Evolutionary conservation across 2,113 vertebrate genomes (phyloP).

Genomic region (Boleophthalmus pectinirostris): DNA sequence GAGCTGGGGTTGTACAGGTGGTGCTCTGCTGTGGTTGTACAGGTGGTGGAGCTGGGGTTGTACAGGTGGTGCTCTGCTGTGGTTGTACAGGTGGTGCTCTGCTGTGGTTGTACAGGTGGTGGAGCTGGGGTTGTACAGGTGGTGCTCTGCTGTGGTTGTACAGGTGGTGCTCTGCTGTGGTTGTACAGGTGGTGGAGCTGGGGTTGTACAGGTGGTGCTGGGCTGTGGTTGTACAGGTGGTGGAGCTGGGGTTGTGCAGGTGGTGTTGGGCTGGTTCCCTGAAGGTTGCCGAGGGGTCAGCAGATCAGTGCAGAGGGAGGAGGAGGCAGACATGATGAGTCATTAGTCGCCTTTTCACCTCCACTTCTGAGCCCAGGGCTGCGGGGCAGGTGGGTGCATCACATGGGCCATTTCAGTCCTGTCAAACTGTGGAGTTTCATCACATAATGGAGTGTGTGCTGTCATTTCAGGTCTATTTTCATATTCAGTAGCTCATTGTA

Average conservation of each 20-base stretch:
- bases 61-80: too few relatives aligned
- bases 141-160: not conserved
- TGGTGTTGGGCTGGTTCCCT: slow-evolving; percentile 17
- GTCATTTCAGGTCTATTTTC: too few relatives aligned
- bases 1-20: too few relatives aligned
- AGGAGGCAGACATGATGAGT: slow-evolving; percentile 53
- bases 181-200: too few relatives aligned
- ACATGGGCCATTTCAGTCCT: slow-evolving; percentile 18
- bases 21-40: too few relatives aligned
- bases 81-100: too few relatives aligned
- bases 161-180: too few relatives aligned
- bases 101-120: too few relatives aligned
- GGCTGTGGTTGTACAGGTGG: slow-evolving; percentile 2
- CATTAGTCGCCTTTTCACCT: slow-evolving; percentile 70
- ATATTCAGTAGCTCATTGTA: too few relatives aligned
- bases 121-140: not conserved
- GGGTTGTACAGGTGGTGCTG: slow-evolving; percentile 15
- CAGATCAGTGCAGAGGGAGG: slow-evolving; percentile 41
- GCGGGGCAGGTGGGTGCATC: slow-evolving; percentile 45
- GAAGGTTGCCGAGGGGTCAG: slow-evolving; percentile 55
- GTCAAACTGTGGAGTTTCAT: not conserved
- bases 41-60: too few relatives aligned
- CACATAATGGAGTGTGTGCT: not conserved
- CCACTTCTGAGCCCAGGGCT: slow-evolving; percentile 31
- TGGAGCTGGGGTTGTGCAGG: not conserved